Percentiles rank a stretch among this genome's conserved stretches.
phyloP scores from a whole-genome alignment of 2,888 invertebrate species.

The Mechanitis messenoides region DNA sequence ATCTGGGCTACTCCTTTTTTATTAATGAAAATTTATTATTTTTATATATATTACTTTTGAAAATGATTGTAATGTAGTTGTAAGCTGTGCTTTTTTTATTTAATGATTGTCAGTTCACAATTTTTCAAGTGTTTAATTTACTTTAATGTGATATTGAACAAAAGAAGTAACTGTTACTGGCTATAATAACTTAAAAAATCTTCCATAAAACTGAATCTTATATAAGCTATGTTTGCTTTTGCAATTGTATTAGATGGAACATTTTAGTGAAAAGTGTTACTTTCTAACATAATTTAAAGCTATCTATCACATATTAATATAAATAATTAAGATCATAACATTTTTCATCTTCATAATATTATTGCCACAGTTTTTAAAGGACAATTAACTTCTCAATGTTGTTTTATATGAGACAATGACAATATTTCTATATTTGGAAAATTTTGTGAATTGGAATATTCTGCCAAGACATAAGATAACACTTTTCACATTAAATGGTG shows the following conservation, averaged over 20 bases:
- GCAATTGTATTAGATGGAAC: background rate
- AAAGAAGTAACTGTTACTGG: no score
- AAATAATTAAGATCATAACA: background rate
- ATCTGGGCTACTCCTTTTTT: no score
- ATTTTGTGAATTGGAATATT: conserved; percentile 2
- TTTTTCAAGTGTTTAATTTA: no score
- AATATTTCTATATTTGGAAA: background rate
- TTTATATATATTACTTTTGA: no score
- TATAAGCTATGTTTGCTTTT: background rate
- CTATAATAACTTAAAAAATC: no score
- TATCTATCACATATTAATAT: background rate
- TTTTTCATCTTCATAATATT: background rate
- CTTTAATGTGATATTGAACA: no score
- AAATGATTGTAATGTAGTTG: no score
- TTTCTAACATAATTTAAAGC: background rate
- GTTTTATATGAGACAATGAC: background rate
- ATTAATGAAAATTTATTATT: no score
- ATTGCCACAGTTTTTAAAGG: no score
- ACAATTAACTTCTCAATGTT: background rate
- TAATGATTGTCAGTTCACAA: no score
- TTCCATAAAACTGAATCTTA: no score
- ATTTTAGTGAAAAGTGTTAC: conserved; percentile 4
- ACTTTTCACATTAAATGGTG: conserved; percentile 13
- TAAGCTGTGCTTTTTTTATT: no score
- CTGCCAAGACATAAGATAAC: conserved; percentile 8